Base-by-base conservation (phyloP, 2,797 vertebrate genomes). In the Pseudomugil gertrudae region DNA sequence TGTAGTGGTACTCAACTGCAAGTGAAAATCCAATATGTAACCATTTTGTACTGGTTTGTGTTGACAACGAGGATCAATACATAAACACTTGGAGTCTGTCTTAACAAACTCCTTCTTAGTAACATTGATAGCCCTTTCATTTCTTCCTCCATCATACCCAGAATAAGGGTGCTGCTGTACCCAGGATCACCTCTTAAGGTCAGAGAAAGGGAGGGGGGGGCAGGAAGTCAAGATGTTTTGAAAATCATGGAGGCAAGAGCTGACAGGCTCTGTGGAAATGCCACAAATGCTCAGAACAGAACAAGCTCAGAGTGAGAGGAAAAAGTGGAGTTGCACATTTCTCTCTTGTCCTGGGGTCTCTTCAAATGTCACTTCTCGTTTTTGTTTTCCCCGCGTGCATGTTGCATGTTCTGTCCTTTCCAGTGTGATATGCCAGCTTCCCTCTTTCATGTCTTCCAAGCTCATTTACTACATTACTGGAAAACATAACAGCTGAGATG, bases 331-430 rank as follows among this genome's bases (percentile, higher is more conserved):
- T 51, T 29, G 26, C 77, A 76, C 57, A 38, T 59, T 75, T 69
- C 69, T 74, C 29, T 69, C 33, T 61, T 40, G 66, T 86, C 81
- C 81, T 8, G 15, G 9, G 72, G 75, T 84, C 67, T 68, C 69
- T 82, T 84, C 74, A 89, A 89, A 89, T 88, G 85, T 85, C 88
- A 82, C 79, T 72, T 78, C 75, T 54, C 57, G 69, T 75, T 38
- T 75, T 66, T 56, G 63, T 82, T 81, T 61, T 43, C 29, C 47
- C 29, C 43, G 52, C 3, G 4, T 54, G 29, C 29, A 29, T 29
- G 29, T 68, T 29, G 33, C 21, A 9, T 64, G 64, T 65, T 74
- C 58, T 62, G 62, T 82, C 65, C 79, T 72, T 76, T 65, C 50
- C 56, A 50, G 63, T 3, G 0, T 67, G 57, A 69, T 32, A 53